These are phyloP conservation scores for Haliclystus octoradiatus DNA, from an alignment of 30 jellyfish, hydroid and myxozoan genomes.

Conservation along the genomic window DNA sequence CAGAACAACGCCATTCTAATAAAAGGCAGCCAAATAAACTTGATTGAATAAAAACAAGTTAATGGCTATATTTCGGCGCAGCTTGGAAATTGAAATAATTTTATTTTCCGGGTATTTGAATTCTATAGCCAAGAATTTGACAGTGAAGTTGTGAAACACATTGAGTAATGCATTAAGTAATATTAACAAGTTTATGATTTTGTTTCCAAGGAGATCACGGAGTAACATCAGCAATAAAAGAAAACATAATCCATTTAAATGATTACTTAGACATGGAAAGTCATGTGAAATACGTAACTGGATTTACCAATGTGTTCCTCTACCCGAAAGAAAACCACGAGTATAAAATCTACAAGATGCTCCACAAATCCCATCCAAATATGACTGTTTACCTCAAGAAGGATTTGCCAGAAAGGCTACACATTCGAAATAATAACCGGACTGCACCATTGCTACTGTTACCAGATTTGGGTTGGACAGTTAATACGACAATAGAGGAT, in stretches of 20 bases:
- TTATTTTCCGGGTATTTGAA: too few relatives aligned
- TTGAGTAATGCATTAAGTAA: slow-evolving; percentile 25
- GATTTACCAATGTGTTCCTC: slow-evolving; percentile 63
- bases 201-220: slow-evolving; percentile 86
- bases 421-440: slow-evolving; percentile 35
- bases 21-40: too few relatives aligned
- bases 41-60: too few relatives aligned
- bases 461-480: slow-evolving; percentile 85
- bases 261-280: slow-evolving; percentile 38
- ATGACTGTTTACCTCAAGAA: slow-evolving; percentile 59
- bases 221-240: slow-evolving; percentile 7
- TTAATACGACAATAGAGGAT: slow-evolving; percentile 15
- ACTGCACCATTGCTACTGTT: slow-evolving; percentile 55
- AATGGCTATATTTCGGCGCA: too few relatives aligned
- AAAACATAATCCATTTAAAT: slow-evolving; percentile 28
- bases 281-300: slow-evolving; percentile 21
- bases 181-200: slow-evolving; percentile 34
- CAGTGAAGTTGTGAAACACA: too few relatives aligned
- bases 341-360: slow-evolving; percentile 26
- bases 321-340: slow-evolving; percentile 40
- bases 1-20: too few relatives aligned
- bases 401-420: slow-evolving; percentile 56
- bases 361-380: slow-evolving; percentile 30
- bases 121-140: too few relatives aligned
- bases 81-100: too few relatives aligned